phyloP scores from a whole-genome alignment of 92 coral and sea anemone genomes.

The Umimayanthus kanabou region DNA sequence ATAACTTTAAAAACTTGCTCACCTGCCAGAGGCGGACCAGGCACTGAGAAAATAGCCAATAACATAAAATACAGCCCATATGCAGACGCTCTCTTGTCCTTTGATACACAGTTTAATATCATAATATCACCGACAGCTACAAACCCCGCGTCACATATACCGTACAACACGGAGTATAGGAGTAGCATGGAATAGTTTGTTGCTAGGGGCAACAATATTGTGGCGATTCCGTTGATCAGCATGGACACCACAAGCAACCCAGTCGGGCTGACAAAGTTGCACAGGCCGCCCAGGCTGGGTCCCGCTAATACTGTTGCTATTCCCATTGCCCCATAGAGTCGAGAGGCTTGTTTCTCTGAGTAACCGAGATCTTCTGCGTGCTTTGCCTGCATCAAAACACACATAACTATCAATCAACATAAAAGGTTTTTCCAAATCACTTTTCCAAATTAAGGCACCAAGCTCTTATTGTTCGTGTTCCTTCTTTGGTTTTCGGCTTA shows the following conservation, averaged over 20 bases:
- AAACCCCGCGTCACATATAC: conserved; percentile 55
- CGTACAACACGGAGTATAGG: conserved; percentile 47
- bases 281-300: conserved; percentile 34
- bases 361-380: conserved; percentile 35
- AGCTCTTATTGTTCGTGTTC: too few species aligned
- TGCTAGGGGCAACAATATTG: conserved; percentile 47
- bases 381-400: conserved; percentile 14
- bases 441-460: too few species aligned
- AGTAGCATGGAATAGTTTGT: conserved; percentile 30
- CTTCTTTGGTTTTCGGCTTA: too few species aligned
- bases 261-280: conserved; percentile 36
- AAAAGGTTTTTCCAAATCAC: too few species aligned
- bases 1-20: background rate
- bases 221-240: conserved; percentile 47
- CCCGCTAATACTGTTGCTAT: conserved; percentile 10
- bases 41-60: conserved; percentile 25
- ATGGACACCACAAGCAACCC: conserved; percentile 46
- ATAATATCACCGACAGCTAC: conserved; percentile 45
- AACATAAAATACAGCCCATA: conserved; percentile 38
- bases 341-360: conserved; percentile 27
- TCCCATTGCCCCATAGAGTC: conserved; percentile 15
- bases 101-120: conserved; percentile 38
- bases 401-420: background rate
- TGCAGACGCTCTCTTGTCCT: conserved; percentile 31
- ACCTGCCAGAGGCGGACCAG: conserved; percentile 42